Conservation (phyloP, 2,113 vertebrate genomes). For the Zosterops pallidus region DNA sequence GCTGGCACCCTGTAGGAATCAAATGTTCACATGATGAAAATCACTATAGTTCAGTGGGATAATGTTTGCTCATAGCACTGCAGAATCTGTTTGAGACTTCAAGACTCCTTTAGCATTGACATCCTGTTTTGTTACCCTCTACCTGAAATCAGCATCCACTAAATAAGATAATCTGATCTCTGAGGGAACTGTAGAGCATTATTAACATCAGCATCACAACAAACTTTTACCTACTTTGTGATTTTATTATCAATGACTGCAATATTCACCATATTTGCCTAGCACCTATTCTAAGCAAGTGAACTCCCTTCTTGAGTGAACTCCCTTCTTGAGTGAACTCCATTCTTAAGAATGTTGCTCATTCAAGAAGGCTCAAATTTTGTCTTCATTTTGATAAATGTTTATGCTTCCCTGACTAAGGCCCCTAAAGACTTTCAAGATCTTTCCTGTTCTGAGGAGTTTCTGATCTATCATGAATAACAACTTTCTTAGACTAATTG, state of each 20-base stretch:
- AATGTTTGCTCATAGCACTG: neutral
- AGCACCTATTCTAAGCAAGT: neutral
- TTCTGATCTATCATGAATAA: neutral
- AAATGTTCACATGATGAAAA: neutral
- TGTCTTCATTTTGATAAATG: neutral
- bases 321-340: neutral
- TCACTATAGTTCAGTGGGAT: neutral
- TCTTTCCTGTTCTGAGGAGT: neutral
- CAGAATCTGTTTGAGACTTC: neutral
- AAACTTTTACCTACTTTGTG: neutral
- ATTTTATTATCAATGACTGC: neutral
- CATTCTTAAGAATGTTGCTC: neutral
- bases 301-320: fast-evolving
- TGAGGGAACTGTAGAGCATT: neutral
- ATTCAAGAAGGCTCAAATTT: neutral
- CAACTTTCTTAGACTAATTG: neutral
- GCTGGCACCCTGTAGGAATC: neutral
- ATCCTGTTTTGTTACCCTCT: neutral
- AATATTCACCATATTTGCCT: neutral
- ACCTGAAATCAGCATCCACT: neutral
- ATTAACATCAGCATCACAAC: neutral
- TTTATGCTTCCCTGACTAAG: neutral
- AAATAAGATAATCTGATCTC: neutral
- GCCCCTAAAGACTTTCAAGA: neutral
- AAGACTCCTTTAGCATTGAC: neutral